phyloP scores from a whole-genome alignment of 2,797 vertebrate species.

The Enteromius radiatus region DNA sequence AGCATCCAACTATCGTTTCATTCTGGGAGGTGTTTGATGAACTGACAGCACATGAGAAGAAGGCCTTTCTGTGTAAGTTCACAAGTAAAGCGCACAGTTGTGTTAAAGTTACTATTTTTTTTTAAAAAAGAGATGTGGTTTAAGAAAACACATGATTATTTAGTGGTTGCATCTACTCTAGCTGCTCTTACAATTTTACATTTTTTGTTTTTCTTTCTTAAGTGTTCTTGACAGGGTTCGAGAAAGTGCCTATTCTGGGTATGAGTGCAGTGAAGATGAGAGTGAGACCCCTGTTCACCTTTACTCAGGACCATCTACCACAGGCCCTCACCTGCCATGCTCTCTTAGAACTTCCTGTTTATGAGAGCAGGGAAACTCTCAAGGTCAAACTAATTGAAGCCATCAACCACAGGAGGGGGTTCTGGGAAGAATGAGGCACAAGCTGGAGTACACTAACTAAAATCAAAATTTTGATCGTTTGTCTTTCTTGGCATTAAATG shows the following conservation, averaged over 20 bases:
- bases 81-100: not conserved
- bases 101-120: not conserved
- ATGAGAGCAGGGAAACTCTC: conserved; percentile 68
- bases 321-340: conserved; percentile 66
- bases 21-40: conserved; percentile 76
- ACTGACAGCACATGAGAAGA: conserved; percentile 73
- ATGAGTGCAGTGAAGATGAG: conserved; percentile 67
- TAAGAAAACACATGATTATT: too few relatives aligned
- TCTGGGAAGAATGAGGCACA: conserved; percentile 59
- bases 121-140: too few relatives aligned
- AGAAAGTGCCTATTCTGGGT: conserved; percentile 70
- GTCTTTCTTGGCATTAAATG: not conserved
- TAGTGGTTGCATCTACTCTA: not conserved
- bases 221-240: conserved; percentile 79
- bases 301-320: conserved; percentile 69
- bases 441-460: not conserved
- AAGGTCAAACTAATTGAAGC: conserved; percentile 68
- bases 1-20: conserved; percentile 67
- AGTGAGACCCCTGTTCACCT: conserved; percentile 45
- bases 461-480: not conserved
- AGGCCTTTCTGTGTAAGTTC: conserved; percentile 74
- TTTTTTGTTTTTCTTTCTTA: not conserved
- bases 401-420: conserved; percentile 65
- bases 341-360: conserved; percentile 68
- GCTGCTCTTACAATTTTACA: not conserved